Base-by-base conservation (phyloP, 1,140 invertebrate species). In the Bombus superbus region DNA sequence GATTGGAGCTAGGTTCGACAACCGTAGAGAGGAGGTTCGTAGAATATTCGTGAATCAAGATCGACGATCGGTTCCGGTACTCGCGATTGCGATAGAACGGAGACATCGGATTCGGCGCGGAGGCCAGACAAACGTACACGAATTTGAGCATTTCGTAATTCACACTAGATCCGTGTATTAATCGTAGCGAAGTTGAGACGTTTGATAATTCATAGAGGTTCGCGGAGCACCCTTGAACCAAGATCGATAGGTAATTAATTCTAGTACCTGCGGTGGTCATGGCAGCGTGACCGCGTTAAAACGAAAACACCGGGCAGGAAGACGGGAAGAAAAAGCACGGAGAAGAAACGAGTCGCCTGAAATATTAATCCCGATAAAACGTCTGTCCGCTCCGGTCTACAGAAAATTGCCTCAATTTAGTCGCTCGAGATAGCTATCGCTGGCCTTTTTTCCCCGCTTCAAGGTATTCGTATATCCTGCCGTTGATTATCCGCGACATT, bases 401-500 rank as follows among this genome's bases (percentile, higher is more conserved):
- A 81, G 80, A 86, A 86, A 86, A 89, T 89, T 82, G 75, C 68
- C 59, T 85, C 72, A 72, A 86, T 86, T 86, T 86, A 84, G 59
- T 59, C 53, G 68, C n/a, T 35, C 42, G 35, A 81, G 84, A 90
- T 84, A 83, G 73, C 76, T 83, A 84, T 83, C 71, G 57, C 77
- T 28, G 25, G 57, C 59, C 28, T 83, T 81, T 86, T 83, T 68
- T 44, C 40, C 76, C 42, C 13, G 64, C 66, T 81, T 59, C 76
- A 40, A 79, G 83, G 71, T 83, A 81, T 88, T 84, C 40, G 87
- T 11, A n/a, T 86, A 89, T 85, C 38, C 42, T 74, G 83, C 44
- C 40, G 87, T 83, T 80, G 74, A 89, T 89, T 89, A 89, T 77
- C 81, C 87, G 74, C 81, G 73, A 64, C 64, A 47, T 90, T 88